Base-by-base conservation (phyloP, 1,140 invertebrate species). In the Babylonia areolata region DNA sequence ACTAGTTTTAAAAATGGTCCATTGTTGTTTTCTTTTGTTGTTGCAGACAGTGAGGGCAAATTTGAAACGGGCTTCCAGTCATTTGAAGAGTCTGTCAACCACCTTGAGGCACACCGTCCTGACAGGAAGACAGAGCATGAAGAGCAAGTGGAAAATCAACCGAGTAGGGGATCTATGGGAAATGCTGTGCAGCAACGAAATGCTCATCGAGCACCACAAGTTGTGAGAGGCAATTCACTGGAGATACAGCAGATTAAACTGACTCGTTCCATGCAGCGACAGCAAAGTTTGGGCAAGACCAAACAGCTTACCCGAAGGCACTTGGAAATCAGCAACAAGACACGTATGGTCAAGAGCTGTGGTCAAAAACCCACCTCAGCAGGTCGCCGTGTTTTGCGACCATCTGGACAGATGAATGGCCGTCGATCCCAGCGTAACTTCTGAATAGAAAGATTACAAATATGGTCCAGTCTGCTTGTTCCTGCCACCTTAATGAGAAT, bases 251-350 rank as follows among this genome's bases (percentile, higher is more conserved):
- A 81, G 46, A 12, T 89, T 3, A 90, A 89, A 85, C 64, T 81
- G 23, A 15, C 31, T 0, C 87, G 73, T 64, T 5, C 33, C 31
- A 85, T 89, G 73, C 90, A 92, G 80, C 87, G 85, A 40, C 51
- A 87, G 39, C 89, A 91, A 46, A 77, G 81, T 28, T 40, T 78
- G 37, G 51, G 79, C 42, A 51, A 75, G 35, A 86, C 87, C 17
- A 89, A 87, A 73, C 80, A 85, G 58, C 84, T 91, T 58, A 89
- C 87, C n/a, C 86, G 81, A 28, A 87, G 84, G 81, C 85, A 81
- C 81, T 51, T 89, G 11, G 79, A 90, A 20, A 87, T 85, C 46
- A 42, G 84, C n/a, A 92, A 92, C 87, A 90, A 90, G 86, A 85
- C 89, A 11, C 64, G 81, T 1, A 81, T 84, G 33, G 39, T 81